Base-by-base conservation (phyloP, 1,140 invertebrate genomes). In the Macrobrachium nipponense region DNA sequence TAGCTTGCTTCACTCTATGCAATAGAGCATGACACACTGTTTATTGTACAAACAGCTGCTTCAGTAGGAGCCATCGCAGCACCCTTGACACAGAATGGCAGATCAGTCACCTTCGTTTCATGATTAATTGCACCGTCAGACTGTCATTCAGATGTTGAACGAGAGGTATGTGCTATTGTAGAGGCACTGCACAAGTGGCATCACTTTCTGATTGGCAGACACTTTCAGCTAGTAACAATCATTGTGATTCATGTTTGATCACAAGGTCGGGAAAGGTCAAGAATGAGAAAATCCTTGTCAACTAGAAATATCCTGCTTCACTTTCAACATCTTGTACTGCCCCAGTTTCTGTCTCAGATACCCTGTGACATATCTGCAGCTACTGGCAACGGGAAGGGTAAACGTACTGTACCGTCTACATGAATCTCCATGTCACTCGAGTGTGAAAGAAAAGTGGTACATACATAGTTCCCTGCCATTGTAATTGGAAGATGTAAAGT, bases 401-500 rank as follows among this genome's bases (percentile, higher is more conserved):
- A 66, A 44, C 58, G 5, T n/a, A n/a, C n/a, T n/a, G 60, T 36
- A 80, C 72, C 72, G 23, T 77, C 60, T 90, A 5, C 88, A 90
- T 79, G 44, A 88, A 1, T 36, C 20, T 89, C 27, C 4, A 4
- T 36, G 89, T 84, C 88, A 90, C 73, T 87, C 89, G 14, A 89
- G 88, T 18, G 62, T 88, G 18, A 89, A 79, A 68, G 72, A 78
- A 66, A 87, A 90, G 64, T 60, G 84, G 78, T 87, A 89, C 75
- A 89, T 87, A 89, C 75, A 89, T 88, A 87, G 68, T 87, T 18
- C 66, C 81, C 81, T 89, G 36, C 86, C 87, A 11, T 89, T 84
- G 62, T 86, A 88, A 20, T 60, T 90, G 36, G 83, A 90, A 58
- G 89, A 88, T 27, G 64, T 88, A 14, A 82, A 81, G 43, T 81